Conservation (phyloP, 2,113 vertebrate genomes). For the Capreolus pygargus region DNA sequence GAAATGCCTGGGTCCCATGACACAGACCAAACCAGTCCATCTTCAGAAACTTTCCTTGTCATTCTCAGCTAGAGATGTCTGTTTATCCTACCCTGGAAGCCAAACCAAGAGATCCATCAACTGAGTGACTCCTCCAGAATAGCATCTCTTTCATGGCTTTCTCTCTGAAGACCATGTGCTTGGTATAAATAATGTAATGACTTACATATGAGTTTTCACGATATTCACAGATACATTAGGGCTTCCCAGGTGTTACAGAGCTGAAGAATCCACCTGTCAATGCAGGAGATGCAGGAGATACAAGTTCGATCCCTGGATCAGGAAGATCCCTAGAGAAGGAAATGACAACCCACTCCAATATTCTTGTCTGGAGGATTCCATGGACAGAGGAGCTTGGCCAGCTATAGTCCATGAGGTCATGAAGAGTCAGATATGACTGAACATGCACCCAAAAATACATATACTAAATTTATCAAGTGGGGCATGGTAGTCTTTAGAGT, state of each 20-base stretch:
- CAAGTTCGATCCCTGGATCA: not conserved
- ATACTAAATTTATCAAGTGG: not conserved
- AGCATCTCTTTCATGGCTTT: not conserved
- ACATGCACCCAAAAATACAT: accelerated
- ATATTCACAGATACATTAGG: not conserved
- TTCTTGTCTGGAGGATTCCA: not conserved
- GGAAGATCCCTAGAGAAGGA: not conserved
- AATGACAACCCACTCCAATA: not conserved
- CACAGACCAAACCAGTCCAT: not conserved
- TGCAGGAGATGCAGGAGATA: not conserved
- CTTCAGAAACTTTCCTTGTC: not conserved
- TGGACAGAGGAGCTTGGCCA: not conserved
- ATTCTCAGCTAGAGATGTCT: not conserved
- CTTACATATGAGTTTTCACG: not conserved
- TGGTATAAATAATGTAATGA: not conserved
- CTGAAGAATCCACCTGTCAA: not conserved
- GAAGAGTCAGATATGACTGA: not conserved
- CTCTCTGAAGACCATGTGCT: not conserved
- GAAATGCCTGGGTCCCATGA: no score
- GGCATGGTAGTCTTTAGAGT: not conserved
- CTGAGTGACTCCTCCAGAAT: not conserved
- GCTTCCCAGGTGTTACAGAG: not conserved
- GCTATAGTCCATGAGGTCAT: not conserved
- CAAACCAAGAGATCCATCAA: accelerated
- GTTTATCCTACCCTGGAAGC: not conserved